phyloP scores from a whole-genome alignment of 2,888 invertebrate species.

The Asteroscopus sphinx region DNA sequence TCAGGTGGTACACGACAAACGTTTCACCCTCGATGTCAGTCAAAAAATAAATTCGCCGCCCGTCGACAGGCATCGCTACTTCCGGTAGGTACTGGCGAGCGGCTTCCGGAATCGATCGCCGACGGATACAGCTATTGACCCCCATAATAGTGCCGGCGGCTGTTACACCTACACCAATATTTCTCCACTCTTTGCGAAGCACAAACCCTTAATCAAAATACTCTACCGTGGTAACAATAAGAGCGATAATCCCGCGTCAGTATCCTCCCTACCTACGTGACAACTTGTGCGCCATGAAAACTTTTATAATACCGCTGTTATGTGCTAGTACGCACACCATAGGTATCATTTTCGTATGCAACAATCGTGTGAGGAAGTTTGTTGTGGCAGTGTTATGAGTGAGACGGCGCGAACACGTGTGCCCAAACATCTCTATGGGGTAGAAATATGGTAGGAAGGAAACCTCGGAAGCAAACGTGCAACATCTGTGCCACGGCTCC shows the following conservation, averaged over 20 bases:
- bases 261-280: conserved; percentile 35
- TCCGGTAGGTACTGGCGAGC: conserved; percentile 70
- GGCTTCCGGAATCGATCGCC: conserved; percentile 80
- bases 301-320: conserved; percentile 60
- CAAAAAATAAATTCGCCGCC: conserved; percentile 66
- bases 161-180: conserved; percentile 65
- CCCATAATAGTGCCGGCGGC: conserved; percentile 70
- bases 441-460: conserved; percentile 25
- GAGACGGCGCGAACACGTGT: conserved; percentile 50
- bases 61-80: conserved; percentile 63
- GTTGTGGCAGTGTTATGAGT: conserved; percentile 48
- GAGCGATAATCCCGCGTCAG: conserved; percentile 50
- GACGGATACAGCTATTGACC: conserved; percentile 78
- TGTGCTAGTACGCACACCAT: conserved; percentile 47
- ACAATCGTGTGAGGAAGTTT: conserved; percentile 48
- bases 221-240: conserved; percentile 51
- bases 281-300: conserved; percentile 50
- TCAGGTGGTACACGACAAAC: conserved; percentile 51
- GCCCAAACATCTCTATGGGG: conserved; percentile 42
- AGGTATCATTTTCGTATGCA: conserved; percentile 54
- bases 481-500: conserved; percentile 58
- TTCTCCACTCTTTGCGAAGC: conserved; percentile 60
- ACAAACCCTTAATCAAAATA: conserved; percentile 49
- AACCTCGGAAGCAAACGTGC: conserved; percentile 43
- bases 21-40: conserved; percentile 55